A percentile compares a stretch with the other conserved stretches of the same genome.
Evolutionary conservation across 2,797 vertebrate species (phyloP).

Genomic region (Helicolenus hilgendorfi): DNA sequence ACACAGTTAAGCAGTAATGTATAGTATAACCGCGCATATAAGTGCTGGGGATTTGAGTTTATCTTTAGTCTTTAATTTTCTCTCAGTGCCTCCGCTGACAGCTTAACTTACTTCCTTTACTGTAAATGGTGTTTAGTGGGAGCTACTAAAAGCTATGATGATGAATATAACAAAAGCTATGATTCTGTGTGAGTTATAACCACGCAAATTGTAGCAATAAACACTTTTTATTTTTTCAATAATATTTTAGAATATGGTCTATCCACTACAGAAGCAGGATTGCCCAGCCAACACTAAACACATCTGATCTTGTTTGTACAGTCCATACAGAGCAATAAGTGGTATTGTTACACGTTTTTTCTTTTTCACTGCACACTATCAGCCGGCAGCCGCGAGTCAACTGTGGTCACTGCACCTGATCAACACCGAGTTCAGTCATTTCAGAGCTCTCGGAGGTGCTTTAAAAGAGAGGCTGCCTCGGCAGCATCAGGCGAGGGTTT

Average conservation of each 20-base stretch:
- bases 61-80: conserved; percentile 60
- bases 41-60: conserved; percentile 47
- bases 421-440: conserved; percentile 73
- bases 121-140: conserved; percentile 33
- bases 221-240: neutral
- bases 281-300: neutral
- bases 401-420: conserved; percentile 74
- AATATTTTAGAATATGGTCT: neutral
- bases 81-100: conserved; percentile 39
- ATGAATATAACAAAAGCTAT: conserved; percentile 18
- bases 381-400: conserved; percentile 65
- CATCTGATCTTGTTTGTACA: conserved; percentile 9
- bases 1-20: conserved; percentile 72
- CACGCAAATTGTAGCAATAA: neutral
- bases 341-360: conserved; percentile 13
- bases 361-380: conserved; percentile 43
- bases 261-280: neutral
- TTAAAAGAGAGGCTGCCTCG: conserved; percentile 72
- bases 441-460: conserved; percentile 72
- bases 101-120: conserved; percentile 36
- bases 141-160: conserved; percentile 8
- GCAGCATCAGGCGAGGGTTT: conserved; percentile 71
- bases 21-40: conserved; percentile 46
- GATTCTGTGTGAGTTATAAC: conserved; percentile 12
- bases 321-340: conserved; percentile 31